A percentile compares a stretch with the other conserved stretches of the same genome.
phyloP scores from a whole-genome alignment of 2,888 invertebrate species.

The Tupiocoris notatus region DNA sequence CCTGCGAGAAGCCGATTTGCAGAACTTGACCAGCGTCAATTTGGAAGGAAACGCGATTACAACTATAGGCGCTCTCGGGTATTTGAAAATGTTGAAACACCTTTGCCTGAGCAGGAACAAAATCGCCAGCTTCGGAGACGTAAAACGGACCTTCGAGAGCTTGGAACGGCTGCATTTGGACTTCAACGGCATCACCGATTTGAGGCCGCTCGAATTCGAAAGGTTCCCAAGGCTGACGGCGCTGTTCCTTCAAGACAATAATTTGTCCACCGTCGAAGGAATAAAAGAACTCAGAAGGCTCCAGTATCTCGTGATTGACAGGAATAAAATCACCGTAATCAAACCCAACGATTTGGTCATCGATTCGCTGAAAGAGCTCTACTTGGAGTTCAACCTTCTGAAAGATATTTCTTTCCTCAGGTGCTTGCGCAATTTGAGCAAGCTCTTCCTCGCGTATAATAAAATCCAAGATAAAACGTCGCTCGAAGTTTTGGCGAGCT shows the following conservation, averaged over 20 bases:
- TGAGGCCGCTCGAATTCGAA: constrained; percentile 42
- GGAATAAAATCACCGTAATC: constrained; percentile 39
- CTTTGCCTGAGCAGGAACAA: constrained; percentile 43
- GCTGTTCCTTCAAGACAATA: constrained; percentile 45
- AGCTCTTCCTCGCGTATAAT: constrained; percentile 44
- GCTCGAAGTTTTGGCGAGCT: constrained; percentile 25
- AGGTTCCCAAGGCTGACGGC: constrained; percentile 42
- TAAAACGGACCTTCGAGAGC: constrained; percentile 20
- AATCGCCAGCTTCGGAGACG: constrained; percentile 42
- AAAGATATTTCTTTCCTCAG: constrained; percentile 41
- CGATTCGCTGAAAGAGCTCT: constrained; percentile 40
- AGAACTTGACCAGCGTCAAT: constrained; percentile 43
- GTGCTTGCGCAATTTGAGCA: constrained; percentile 35
- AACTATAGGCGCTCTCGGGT: constrained; percentile 26
- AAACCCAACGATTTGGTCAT: constrained; percentile 31
- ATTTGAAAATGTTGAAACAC: constrained; percentile 37
- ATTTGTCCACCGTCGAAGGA: constrained; percentile 34
- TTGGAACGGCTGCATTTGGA: constrained; percentile 44
- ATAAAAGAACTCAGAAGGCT: constrained; percentile 36
- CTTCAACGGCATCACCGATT: constrained; percentile 34
- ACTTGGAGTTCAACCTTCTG: constrained; percentile 42
- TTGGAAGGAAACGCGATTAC: constrained; percentile 43
- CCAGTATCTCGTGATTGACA: constrained; percentile 42
- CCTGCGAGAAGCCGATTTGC: constrained; percentile 13
- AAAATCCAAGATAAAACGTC: constrained; percentile 39